Evolutionary conservation across 2,797 vertebrate species (phyloP).

Genomic region (Gadopsis marmoratus): DNA sequence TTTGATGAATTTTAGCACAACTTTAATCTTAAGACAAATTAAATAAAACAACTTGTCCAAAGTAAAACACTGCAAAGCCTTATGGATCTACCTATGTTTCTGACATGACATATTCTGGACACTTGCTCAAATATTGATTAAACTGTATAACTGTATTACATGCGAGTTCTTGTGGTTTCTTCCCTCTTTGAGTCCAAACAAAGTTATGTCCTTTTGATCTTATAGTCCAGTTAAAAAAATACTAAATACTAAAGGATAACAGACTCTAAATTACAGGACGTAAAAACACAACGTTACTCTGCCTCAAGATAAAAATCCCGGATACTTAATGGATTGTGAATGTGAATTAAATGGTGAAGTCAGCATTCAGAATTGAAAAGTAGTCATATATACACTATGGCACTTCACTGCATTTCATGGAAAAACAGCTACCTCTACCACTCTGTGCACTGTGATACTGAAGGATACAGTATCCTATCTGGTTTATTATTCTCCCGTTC

Average conservation of each 20-base stretch:
- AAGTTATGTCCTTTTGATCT: neutral
- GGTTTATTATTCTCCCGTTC: constrained; percentile 31
- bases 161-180: neutral
- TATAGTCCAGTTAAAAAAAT: neutral
- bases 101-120: neutral
- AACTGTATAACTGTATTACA: neutral
- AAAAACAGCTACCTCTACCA: neutral
- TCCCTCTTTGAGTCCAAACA: neutral
- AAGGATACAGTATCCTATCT: constrained; percentile 11
- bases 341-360: neutral
- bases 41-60: neutral
- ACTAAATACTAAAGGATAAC: neutral
- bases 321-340: neutral
- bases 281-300: neutral
- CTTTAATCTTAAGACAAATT: neutral
- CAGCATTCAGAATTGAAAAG: neutral
- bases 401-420: neutral
- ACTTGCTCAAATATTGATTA: constrained; percentile 5
- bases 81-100: neutral
- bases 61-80: neutral
- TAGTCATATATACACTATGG: neutral
- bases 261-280: neutral
- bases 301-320: neutral
- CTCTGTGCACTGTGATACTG: neutral
- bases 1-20: neutral